Percentiles rank a stretch among this genome's conserved stretches.
These are phyloP conservation scores for Leptinotarsa haldemani DNA, from an alignment of 2,888 invertebrate species.

Conservation along the genomic window DNA sequence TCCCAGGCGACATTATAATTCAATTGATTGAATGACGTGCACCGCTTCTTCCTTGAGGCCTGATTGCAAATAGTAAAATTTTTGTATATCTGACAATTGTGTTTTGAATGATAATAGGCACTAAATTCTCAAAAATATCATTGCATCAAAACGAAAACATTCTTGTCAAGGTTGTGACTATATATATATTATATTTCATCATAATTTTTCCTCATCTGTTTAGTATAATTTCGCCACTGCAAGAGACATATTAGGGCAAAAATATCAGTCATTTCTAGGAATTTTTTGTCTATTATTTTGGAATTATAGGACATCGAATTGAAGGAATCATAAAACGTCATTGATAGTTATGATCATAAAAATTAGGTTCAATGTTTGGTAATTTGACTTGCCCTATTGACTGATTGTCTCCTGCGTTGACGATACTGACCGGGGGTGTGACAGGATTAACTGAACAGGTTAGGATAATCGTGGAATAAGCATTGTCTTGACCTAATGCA, in stretches of 20 bases:
- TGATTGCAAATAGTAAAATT: slow-evolving; percentile 41
- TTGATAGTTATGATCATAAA: background rate
- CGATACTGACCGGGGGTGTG: background rate
- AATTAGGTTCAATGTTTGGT: background rate
- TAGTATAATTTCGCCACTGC: too few species aligned
- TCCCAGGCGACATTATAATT: too few species aligned
- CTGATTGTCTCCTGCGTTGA: background rate
- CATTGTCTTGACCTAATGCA: background rate
- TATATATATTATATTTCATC: too few species aligned
- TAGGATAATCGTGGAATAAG: background rate
- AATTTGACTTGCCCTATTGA: background rate
- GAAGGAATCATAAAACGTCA: slow-evolving; percentile 37
- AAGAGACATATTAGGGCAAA: too few species aligned
- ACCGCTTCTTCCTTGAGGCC: background rate
- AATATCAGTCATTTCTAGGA: too few species aligned
- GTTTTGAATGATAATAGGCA: slow-evolving; percentile 11
- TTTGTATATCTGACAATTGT: slow-evolving; percentile 34
- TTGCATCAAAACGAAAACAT: too few species aligned
- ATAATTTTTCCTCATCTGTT: too few species aligned
- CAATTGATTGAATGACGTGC: too few species aligned
- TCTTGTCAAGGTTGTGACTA: too few species aligned
- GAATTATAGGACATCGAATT: background rate
- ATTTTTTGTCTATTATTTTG: too few species aligned
- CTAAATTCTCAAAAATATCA: too few species aligned
- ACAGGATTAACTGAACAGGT: background rate